Base-by-base conservation (phyloP, 2,113 vertebrate genomes). In the Aplodontia rufa region DNA sequence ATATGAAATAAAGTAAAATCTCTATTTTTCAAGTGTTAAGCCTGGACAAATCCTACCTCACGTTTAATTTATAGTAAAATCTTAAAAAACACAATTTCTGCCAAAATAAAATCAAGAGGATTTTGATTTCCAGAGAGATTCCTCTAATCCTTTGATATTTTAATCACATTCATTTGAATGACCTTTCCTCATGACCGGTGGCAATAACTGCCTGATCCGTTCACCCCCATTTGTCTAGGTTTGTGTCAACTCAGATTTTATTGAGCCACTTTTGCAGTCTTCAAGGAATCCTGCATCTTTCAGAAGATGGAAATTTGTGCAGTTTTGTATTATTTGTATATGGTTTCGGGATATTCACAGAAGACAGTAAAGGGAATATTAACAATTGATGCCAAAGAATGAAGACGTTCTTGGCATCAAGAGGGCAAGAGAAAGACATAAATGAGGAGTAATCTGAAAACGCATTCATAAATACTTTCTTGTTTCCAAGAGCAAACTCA, bases 31-130 rank as follows among this genome's bases (percentile, higher is more conserved):
- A 93, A 62, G 30, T 93, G 37, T 72, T 28, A 10, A 2, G 26
- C 58, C 20, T 68, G 20, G 22, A 66, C 3, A 87, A 84, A 35
- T 90, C 37, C 90, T 76, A 42, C 5, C 60, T 62, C 20, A 66
- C 6, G 37, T 32, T 71, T 72, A 68, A 78, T 20, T 69, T 64
- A n/a, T 1, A 76, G 30, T 71, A 69, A 86, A 84, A 93, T 74
- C 9, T 96, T 51, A 75, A 84, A 89, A 93, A 60, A 42, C 20
- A 84, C 2, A 37, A 22, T 12, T 32, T 93, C 58, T 89, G 71
- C 45, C 83, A 95, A 96, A 82, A 71, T 6, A 85, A n/a, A n/a
- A 58, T 60, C 58, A 87, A 92, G 9, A 35, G 6, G n/a, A n/a
- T 35, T 87, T 22, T 42, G 19, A 94, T 68, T 47, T 85, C 47